Evolutionary conservation across 2,797 vertebrate genomes (phyloP), one percentile per base, ranked within the genome.

Genomic region (Phataginus tetradactyla): DNA sequence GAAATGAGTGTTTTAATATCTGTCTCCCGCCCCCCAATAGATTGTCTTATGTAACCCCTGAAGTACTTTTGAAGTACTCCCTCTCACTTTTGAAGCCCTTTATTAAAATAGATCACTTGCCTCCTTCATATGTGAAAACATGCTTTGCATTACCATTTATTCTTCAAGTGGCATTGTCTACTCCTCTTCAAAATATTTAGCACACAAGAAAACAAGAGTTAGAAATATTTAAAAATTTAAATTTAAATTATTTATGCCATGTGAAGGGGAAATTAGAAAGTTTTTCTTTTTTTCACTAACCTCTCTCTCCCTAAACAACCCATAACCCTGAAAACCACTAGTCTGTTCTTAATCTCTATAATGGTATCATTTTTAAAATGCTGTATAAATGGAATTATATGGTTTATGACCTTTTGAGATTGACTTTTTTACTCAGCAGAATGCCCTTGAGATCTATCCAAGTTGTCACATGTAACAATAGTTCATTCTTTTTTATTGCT

Each of bases 181-280:
- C 23, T 39, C 29, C 45, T 93, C 79, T 74, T 55, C 32, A 87
- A 84, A 96, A 61, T 83, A 94, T 51, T 94, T 93, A 79, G n/a
- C 49, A 84, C 32, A 80, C 14, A 13, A 34, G 12, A 78, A 94
- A 64, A 89, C 72, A 25, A 90, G 20, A 81, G 37, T 27, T 95
- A 39, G 51, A 87, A 74, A 86, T 93, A 59, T 51, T 86, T 69
- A 57, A 85, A 59, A 77, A 27, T 69, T 51, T 79, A 49, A 53
- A 51, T 96, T 59, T 74, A 94, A 91, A 72, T 57, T 77, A 71
- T 25, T 87, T 92, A n/a, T 45, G 15, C 7, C 27, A 39, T 59
- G 32, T 69, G 42, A 93, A 90, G 11, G 71, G 25, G 42, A 80
- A 91, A 90, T 81, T 87, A 90, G 29, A 86, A 45, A 83, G 45